Conservation (phyloP, 2,797 vertebrate genomes). For the Lutjanus argentimaculatus region DNA sequence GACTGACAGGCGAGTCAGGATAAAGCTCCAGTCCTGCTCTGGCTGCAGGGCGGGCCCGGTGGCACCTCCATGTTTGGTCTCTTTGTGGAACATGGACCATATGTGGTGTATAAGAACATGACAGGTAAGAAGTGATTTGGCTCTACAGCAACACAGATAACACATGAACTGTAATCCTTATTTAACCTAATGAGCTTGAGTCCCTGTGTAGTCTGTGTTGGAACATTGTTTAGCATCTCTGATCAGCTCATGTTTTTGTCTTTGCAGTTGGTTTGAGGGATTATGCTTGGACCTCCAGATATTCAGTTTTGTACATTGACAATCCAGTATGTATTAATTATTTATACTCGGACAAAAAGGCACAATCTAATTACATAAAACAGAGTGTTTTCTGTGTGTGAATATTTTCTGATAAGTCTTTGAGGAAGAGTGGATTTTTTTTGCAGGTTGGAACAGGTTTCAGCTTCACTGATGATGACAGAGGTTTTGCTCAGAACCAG, state of each 20-base stretch:
- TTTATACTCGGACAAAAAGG: neutral
- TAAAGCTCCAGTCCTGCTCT: constrained; percentile 88
- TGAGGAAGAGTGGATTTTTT: neutral
- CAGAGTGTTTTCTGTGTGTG: neutral
- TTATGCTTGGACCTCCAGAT: constrained; percentile 85
- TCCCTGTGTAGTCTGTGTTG: neutral
- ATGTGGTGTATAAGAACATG: constrained; percentile 88
- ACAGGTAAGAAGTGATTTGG: constrained; percentile 80
- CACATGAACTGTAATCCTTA: neutral
- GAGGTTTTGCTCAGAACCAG: constrained; percentile 85
- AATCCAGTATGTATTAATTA: constrained; percentile 82
- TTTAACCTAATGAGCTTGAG: neutral
- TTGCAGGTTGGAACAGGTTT: constrained; percentile 89
- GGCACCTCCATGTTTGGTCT: constrained; percentile 93
- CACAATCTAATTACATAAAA: neutral
- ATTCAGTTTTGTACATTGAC: constrained; percentile 90
- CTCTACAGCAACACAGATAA: neutral
- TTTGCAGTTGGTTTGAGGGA: constrained; percentile 85
- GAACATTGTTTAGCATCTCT: neutral
- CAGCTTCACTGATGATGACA: constrained; percentile 85
- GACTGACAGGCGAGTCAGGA: constrained; percentile 72
- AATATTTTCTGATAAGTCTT: neutral
- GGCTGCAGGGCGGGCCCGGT: constrained; percentile 93
- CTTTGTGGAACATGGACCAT: constrained; percentile 94
- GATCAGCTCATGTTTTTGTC: constrained; percentile 14